A percentile compares a stretch with the other conserved stretches of the same genome.
phyloP scores from a whole-genome alignment of 2,113 vertebrate genomes.

The Cinclus mexicanus region DNA sequence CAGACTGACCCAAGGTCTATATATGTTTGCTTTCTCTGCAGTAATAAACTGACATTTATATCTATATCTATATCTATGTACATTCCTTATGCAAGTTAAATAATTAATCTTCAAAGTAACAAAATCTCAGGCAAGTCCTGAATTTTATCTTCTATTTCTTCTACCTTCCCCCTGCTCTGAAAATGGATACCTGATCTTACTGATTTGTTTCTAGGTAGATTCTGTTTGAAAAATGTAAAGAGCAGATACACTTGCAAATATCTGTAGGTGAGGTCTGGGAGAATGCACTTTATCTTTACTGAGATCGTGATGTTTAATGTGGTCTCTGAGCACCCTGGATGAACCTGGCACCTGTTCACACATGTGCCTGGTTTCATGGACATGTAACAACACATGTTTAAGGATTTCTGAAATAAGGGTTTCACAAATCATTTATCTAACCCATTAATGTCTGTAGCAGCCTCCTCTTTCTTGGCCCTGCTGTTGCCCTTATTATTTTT shows the following conservation, averaged over 20 bases:
- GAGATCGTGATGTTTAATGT: background rate
- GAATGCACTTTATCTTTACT: background rate
- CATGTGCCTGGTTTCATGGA: background rate
- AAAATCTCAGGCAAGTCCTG: background rate
- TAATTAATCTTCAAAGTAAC: background rate
- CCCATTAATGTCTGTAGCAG: background rate
- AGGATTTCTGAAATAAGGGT: background rate
- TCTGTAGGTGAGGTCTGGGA: background rate
- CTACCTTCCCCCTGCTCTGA: accelerated
- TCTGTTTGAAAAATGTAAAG: background rate
- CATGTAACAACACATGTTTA: background rate
- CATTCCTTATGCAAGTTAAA: background rate
- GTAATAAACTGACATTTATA: background rate
- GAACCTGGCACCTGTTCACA: background rate
- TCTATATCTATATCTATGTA: background rate
- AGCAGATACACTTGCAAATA: background rate
- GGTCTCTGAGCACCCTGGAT: background rate
- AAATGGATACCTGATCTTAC: background rate
- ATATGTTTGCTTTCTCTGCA: background rate
- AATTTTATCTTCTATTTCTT: background rate
- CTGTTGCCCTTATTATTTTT: background rate
- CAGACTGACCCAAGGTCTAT: background rate
- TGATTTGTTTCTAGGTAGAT: background rate
- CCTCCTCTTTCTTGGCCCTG: background rate
- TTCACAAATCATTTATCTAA: background rate